Evolutionary conservation across 2,888 invertebrate genomes (phyloP).

Genomic region (Dorcus parallelipipedus): DNA sequence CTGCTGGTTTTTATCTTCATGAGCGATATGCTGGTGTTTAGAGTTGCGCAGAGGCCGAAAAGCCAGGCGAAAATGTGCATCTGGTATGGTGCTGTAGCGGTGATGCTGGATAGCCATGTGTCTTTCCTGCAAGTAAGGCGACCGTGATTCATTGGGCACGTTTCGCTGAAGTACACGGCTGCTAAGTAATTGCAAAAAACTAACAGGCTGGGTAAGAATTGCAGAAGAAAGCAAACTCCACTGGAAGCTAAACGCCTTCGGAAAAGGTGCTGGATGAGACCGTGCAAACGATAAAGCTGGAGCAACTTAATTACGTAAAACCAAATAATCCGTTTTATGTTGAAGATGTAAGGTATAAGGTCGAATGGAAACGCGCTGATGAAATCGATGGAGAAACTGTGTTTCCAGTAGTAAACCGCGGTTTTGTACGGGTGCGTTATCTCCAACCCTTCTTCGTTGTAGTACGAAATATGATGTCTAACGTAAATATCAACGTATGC

Average conservation of each 20-base stretch:
- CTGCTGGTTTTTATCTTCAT: not conserved
- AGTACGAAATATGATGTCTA: constrained; percentile 30
- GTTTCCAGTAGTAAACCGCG: constrained; percentile 27
- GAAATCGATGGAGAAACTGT: constrained; percentile 28
- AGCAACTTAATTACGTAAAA: constrained; percentile 4
- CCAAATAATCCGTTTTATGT: not conserved
- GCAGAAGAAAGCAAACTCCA: not conserved
- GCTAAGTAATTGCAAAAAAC: constrained; percentile 3
- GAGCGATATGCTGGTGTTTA: not conserved
- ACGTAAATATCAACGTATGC: constrained; percentile 29
- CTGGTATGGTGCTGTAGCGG: not conserved
- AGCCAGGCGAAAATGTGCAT: not conserved
- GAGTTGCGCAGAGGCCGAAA: not conserved
- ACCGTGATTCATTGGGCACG: not conserved
- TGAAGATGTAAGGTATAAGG: not conserved
- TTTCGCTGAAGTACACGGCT: not conserved
- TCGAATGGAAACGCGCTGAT: constrained; percentile 17
- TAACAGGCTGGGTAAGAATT: constrained; percentile 5
- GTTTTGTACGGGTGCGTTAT: constrained; percentile 31
- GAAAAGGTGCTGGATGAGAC: not conserved
- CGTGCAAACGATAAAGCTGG: constrained; percentile 11
- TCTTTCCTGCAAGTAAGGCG: not conserved
- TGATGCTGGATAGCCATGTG: constrained; percentile 5
- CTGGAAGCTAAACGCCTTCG: not conserved
- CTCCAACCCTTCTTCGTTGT: constrained; percentile 26